Evolutionary conservation across 2,797 vertebrate genomes (phyloP).

Genomic region (Propithecus perrieri): DNA sequence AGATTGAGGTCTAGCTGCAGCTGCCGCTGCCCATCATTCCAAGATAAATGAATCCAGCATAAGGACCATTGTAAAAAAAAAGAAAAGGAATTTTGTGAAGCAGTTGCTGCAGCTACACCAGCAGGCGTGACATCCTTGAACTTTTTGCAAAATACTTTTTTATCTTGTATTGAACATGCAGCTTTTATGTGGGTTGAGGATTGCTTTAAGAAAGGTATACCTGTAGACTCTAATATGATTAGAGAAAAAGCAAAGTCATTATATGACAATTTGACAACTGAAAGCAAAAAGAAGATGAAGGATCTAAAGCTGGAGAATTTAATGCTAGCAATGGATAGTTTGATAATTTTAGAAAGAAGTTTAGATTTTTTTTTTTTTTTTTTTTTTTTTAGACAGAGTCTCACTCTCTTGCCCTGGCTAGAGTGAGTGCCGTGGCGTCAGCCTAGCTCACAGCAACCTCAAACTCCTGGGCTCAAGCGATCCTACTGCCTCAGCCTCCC

Average conservation of each 20-base stretch:
- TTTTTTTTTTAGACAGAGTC: no score
- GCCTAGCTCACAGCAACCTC: no score
- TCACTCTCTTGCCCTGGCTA: no score
- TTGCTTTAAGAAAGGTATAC: neutral
- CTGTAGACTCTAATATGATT: neutral
- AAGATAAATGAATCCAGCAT: neutral
- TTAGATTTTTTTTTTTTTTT: no score
- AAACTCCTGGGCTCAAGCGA: no score
- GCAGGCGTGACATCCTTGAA: neutral
- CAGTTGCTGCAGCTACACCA: neutral
- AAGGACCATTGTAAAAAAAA: neutral
- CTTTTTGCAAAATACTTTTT: neutral
- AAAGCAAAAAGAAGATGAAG: no score
- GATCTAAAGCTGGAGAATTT: no score
- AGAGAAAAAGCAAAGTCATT: neutral
- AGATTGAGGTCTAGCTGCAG: neutral
- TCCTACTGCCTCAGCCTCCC: no score
- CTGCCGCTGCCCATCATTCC: neutral
- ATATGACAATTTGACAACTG: no score
- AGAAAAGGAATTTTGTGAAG: neutral
- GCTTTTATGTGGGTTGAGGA: neutral
- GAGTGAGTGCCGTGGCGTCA: no score
- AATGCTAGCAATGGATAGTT: no score
- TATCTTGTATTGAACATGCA: neutral
- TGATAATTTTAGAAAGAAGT: no score